A percentile compares a stretch with the other conserved stretches of the same genome.
Conservation (phyloP, 1,140 invertebrate genomes). For the Euwallacea similis region DNA sequence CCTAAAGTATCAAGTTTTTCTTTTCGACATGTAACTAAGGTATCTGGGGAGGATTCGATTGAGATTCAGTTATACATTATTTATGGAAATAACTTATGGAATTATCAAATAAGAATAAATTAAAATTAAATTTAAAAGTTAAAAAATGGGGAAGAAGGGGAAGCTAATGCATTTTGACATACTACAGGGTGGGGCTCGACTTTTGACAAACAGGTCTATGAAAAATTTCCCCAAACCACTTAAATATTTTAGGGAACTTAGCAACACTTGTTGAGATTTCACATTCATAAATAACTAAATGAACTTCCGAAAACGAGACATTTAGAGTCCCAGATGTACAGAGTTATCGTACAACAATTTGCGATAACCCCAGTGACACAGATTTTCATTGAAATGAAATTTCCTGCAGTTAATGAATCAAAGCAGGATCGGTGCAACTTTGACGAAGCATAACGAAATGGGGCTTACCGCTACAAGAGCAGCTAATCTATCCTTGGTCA, state of each 20-base stretch:
- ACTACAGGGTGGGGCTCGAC: constrained; percentile 46
- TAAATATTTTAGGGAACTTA: constrained; percentile 33
- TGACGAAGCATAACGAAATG: too few species aligned
- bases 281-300: background rate
- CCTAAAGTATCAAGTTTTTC: too few species aligned
- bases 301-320: too few species aligned
- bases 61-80: too few species aligned
- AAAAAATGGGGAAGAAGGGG: background rate
- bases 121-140: background rate
- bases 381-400: constrained; percentile 27
- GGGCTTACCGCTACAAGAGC: constrained; percentile 85
- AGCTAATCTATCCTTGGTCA: constrained; percentile 98
- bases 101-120: too few species aligned
- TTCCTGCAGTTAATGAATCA: background rate
- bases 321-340: too few species aligned
- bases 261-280: constrained; percentile 31
- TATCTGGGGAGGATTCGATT: too few species aligned
- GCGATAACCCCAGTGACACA: background rate
- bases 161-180: background rate
- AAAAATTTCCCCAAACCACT: constrained; percentile 42
- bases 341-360: too few species aligned
- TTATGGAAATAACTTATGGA: too few species aligned
- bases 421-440: background rate
- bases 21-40: too few species aligned
- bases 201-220: constrained; percentile 25